phyloP scores from a whole-genome alignment of 2,113 vertebrate genomes.

The Oenanthe oenanthe region DNA sequence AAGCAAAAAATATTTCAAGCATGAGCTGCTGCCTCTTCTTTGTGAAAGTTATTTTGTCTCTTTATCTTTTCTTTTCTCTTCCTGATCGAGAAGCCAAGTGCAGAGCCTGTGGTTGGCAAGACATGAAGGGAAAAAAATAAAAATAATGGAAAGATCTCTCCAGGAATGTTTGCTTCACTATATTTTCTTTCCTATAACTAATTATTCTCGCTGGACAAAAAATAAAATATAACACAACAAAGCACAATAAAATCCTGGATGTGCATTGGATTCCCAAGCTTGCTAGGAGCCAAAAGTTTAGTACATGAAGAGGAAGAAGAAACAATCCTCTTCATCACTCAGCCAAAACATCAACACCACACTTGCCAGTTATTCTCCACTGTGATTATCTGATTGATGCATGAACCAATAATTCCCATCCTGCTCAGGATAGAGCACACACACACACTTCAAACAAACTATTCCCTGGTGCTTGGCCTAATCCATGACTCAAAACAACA shows the following conservation, averaged over 20 bases:
- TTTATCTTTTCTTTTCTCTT: constrained; percentile 52
- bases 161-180: constrained; percentile 41
- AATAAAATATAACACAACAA: constrained; percentile 22
- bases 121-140: constrained; percentile 39
- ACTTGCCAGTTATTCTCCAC: background rate
- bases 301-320: constrained; percentile 2
- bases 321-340: background rate
- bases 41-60: background rate
- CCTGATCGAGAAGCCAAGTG: constrained; percentile 37
- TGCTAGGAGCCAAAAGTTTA: constrained; percentile 28
- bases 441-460: background rate
- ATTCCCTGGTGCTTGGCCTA: background rate
- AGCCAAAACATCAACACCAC: constrained; percentile 6
- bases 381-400: background rate
- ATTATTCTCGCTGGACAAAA: constrained; percentile 61
- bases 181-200: constrained; percentile 68
- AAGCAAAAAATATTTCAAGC: constrained; percentile 33
- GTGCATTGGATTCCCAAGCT: background rate
- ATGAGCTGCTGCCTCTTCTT: background rate
- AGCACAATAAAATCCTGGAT: constrained; percentile 4
- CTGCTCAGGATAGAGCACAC: background rate
- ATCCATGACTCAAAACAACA: constrained; percentile 23
- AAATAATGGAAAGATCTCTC: constrained; percentile 43
- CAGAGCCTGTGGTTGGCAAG: constrained; percentile 27
- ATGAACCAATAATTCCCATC: background rate